Percentiles rank a stretch among this genome's conserved stretches.
Evolutionary conservation across 2,888 invertebrate genomes (phyloP).

Genomic region (Ceriagrion tenellum): DNA sequence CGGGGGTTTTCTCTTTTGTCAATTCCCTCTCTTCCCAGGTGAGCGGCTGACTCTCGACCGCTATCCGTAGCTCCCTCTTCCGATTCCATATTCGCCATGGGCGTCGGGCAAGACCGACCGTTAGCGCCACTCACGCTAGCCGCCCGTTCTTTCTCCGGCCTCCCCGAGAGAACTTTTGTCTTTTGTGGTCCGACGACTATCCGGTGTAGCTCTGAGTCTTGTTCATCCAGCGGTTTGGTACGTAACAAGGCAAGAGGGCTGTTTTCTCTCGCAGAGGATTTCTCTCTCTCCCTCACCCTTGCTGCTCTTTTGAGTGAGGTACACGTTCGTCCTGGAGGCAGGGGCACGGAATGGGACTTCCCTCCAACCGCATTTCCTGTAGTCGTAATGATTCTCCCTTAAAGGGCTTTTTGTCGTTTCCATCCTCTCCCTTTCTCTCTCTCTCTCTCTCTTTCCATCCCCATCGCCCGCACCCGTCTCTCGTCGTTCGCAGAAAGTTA

Average conservation of each 20-base stretch:
- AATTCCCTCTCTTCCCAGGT: neutral
- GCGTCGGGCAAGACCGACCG: neutral
- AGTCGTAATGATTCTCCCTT: neutral
- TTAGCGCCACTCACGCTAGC: neutral
- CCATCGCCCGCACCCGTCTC: neutral
- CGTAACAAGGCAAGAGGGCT: neutral
- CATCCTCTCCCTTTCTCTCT: neutral
- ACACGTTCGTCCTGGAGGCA: neutral
- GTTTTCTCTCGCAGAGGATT: neutral
- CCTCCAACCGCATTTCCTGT: conserved; percentile 1
- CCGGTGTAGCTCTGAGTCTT: neutral
- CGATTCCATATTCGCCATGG: neutral
- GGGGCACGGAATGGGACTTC: neutral
- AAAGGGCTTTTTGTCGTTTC: neutral
- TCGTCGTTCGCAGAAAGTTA: neutral
- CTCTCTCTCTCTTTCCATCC: too few species aligned
- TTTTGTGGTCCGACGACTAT: neutral
- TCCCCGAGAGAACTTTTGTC: neutral
- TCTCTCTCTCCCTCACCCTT: neutral
- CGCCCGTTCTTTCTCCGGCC: neutral
- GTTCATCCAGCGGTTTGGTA: neutral
- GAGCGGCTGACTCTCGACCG: neutral
- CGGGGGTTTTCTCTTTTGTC: neutral
- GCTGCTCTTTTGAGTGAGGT: neutral
- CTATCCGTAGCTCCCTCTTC: neutral